Base-by-base conservation (phyloP, 1,140 invertebrate species). In the Bilobella aurantiaca region DNA sequence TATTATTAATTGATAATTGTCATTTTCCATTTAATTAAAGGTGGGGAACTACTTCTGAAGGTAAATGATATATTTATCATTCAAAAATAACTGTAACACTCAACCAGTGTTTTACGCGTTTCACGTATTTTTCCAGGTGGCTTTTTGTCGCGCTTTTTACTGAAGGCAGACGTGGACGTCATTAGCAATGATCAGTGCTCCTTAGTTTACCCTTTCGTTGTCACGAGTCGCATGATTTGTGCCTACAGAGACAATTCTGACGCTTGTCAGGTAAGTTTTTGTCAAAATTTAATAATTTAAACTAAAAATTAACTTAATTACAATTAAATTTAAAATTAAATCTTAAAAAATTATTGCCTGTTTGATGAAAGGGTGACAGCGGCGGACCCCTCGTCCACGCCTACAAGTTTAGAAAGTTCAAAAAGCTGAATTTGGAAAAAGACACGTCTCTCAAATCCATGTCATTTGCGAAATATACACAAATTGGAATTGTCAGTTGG, bases 191-290 rank as follows among this genome's bases (percentile, higher is more conserved):
- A 59, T 2, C 47, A 64, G 12, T 72, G 70, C 28, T 16, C 16
- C 3, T 25, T 18, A 3, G 34, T 56, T 21, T 72, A 72, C 29
- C 57, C 66, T 27, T 62, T 25, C 21, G 23, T 53, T 5, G 62
- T 69, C 21, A 72, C 70, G 1, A 23, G 32, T 0, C 62, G 70
- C 53, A 72, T 72, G 70, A 25, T 72, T 3, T 72, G 70, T 56
- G 70, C 70, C 0, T 29, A 63, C 1, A 65, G 60, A 27, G 61
- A 57, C 3, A 56, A 46, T 29, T 67, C 31, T 32, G 67, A 72
- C 62, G 62, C 70, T 1, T 69, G 67, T 57, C 67, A 69, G 32
- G 66, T 62, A 60, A 12, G 27, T 28, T 53, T 3, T n/a, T n/a
- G n/a, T n/a, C n/a, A n/a, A n/a, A n/a, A n/a, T n/a, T n/a, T n/a